A percentile compares a stretch with the other conserved stretches of the same genome.
These are phyloP conservation scores for Sebastes flavidus DNA, from an alignment of 2,797 vertebrate genomes.

Conservation along the genomic window DNA sequence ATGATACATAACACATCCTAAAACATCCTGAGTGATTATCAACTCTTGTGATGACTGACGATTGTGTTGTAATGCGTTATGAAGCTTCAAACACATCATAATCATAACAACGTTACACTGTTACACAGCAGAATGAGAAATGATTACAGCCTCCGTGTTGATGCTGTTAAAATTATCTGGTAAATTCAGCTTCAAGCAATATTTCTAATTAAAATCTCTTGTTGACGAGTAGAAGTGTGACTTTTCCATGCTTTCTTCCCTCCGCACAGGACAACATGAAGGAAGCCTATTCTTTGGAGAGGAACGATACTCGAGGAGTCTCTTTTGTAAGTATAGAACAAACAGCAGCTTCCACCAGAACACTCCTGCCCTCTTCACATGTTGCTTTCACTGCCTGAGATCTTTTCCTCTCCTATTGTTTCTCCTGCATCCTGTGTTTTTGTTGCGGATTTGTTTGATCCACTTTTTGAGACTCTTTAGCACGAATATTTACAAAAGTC, in stretches of 20 bases:
- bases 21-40: too few relatives aligned
- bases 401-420: slow-evolving; percentile 28
- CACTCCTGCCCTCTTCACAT: neutral
- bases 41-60: too few relatives aligned
- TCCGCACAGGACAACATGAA: slow-evolving; percentile 62
- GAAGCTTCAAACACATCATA: neutral
- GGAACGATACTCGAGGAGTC: neutral
- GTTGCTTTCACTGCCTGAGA: slow-evolving; percentile 40
- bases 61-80: neutral
- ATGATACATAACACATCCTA: too few relatives aligned
- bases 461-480: neutral
- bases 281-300: neutral
- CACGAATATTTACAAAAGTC: neutral
- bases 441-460: slow-evolving; percentile 10
- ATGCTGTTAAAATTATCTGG: neutral
- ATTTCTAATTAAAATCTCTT: neutral
- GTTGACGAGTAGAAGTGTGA: neutral
- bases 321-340: slow-evolving; percentile 68
- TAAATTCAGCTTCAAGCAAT: neutral
- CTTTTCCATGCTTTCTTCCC: neutral
- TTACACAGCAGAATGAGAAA: neutral
- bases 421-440: slow-evolving; percentile 34
- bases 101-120: neutral
- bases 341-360: neutral
- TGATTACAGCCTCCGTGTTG: neutral